phyloP scores from a whole-genome alignment of 2,888 invertebrate genomes.

The Hirtodrosophila histrioides region DNA sequence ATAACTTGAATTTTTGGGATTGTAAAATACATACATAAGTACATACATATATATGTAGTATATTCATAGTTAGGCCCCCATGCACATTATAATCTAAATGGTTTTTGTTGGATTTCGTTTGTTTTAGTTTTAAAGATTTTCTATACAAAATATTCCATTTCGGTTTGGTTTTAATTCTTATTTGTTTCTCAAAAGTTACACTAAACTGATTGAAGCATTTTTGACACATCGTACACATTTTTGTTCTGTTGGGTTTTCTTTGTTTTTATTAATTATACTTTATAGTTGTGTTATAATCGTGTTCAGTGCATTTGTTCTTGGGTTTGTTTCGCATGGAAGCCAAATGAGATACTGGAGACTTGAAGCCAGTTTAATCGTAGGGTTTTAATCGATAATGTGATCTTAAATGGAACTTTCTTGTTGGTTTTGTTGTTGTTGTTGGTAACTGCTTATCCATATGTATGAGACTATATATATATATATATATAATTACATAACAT shows the following conservation, averaged over 20 bases:
- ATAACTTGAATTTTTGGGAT: slow-evolving; percentile 41
- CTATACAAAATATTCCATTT: slow-evolving; percentile 75
- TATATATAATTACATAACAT: slow-evolving; percentile 37
- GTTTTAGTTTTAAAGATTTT: slow-evolving; percentile 57
- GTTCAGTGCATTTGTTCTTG: slow-evolving; percentile 40
- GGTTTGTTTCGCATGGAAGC: slow-evolving; percentile 53
- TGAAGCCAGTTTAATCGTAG: slow-evolving; percentile 19
- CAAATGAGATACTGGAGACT: slow-evolving; percentile 39
- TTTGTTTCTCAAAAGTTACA: slow-evolving; percentile 57
- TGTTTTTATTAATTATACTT: slow-evolving; percentile 22
- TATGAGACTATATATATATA: slow-evolving; percentile 4
- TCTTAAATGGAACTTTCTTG: slow-evolving; percentile 23
- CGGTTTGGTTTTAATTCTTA: slow-evolving; percentile 34
- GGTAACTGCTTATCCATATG: slow-evolving; percentile 16
- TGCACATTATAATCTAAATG: slow-evolving; percentile 43
- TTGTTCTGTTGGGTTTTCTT: slow-evolving; percentile 42
- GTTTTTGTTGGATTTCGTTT: slow-evolving; percentile 30
- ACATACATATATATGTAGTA: slow-evolving; percentile 21
- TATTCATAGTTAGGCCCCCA: slow-evolving; percentile 41
- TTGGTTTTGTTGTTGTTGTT: neutral
- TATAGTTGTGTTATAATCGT: slow-evolving; percentile 43
- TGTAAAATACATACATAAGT: slow-evolving; percentile 64
- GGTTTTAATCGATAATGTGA: slow-evolving; percentile 12
- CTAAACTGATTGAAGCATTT: slow-evolving; percentile 80
- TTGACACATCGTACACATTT: slow-evolving; percentile 79